Percentiles rank a stretch among this genome's conserved stretches.
Evolutionary conservation across 2,797 vertebrate genomes (phyloP).

Genomic region (Linurgus olivaceus): DNA sequence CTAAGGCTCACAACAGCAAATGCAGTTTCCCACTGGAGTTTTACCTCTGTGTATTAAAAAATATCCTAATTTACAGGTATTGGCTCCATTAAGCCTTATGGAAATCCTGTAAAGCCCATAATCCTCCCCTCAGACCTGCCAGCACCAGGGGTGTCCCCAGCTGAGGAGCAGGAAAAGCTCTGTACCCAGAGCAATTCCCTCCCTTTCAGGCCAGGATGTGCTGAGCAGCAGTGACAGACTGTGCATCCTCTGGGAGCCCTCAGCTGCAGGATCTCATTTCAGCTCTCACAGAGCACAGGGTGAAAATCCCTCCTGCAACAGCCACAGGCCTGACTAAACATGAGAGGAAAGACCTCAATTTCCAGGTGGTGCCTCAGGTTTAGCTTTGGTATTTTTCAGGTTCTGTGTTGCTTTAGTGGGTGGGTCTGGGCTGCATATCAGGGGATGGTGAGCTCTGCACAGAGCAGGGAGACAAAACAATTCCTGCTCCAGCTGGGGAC

Average conservation of each 20-base stretch:
- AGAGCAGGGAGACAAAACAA: not conserved
- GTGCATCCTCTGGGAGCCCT: rapidly evolving
- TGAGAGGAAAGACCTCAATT: not conserved
- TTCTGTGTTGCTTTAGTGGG: not conserved
- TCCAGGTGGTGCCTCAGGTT: not conserved
- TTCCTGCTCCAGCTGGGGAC: not conserved
- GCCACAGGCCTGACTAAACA: not conserved
- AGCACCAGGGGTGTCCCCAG: not conserved
- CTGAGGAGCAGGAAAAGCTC: not conserved
- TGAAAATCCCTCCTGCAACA: not conserved
- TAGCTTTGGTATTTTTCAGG: not conserved
- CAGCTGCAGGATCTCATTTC: not conserved
- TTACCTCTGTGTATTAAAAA: slow-evolving; percentile 33
- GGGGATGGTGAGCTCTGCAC: not conserved
- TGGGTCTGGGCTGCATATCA: rapidly evolving
- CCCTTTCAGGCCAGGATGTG: rapidly evolving
- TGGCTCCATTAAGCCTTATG: not conserved
- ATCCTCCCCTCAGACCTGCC: not conserved
- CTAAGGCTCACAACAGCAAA: slow-evolving; percentile 18
- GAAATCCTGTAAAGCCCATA: not conserved
- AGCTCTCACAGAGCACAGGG: not conserved
- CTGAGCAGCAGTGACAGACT: not conserved
- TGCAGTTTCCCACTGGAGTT: not conserved
- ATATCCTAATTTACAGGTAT: not conserved
- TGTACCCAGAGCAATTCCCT: not conserved